A percentile compares a stretch with the other conserved stretches of the same genome.
phyloP scores from a whole-genome alignment of 2,888 invertebrate species.

The Ophioninae sp. region DNA sequence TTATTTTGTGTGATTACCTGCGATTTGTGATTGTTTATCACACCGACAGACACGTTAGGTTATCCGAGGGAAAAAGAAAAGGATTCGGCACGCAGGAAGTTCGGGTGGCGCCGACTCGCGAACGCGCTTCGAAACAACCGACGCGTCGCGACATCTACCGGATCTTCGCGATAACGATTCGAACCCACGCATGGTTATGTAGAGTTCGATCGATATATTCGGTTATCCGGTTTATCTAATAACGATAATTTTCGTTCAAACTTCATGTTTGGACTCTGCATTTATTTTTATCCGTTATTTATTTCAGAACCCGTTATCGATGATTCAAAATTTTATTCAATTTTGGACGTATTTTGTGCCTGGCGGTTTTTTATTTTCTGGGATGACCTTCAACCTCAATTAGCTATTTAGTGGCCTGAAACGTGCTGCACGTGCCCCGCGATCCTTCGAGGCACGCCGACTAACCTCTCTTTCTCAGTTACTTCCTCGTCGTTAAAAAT shows the following conservation, averaged over 20 bases:
- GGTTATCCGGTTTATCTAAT: too few species aligned
- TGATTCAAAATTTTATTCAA: too few species aligned
- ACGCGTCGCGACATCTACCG: constrained; percentile 36
- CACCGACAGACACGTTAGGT: constrained; percentile 72
- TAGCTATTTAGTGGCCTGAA: not conserved
- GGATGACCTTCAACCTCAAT: not conserved
- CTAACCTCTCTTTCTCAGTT: not conserved
- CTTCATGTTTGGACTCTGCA: too few species aligned
- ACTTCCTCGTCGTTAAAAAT: constrained; percentile 57
- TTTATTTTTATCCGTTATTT: too few species aligned
- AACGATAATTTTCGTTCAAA: too few species aligned
- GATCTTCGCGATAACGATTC: not conserved
- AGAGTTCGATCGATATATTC: not conserved
- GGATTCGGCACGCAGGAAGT: constrained; percentile 56
- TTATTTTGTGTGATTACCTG: constrained; percentile 76
- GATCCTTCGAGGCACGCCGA: not conserved
- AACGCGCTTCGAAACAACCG: constrained; percentile 6
- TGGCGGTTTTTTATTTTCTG: too few species aligned
- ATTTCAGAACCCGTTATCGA: too few species aligned
- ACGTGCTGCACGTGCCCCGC: not conserved
- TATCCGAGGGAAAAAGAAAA: constrained; percentile 71
- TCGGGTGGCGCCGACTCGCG: constrained; percentile 46
- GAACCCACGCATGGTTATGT: not conserved
- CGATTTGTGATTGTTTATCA: constrained; percentile 76
- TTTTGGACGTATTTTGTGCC: too few species aligned